Evolutionary conservation across 2,797 vertebrate species (phyloP).

Genomic region (Perodicticus potto): DNA sequence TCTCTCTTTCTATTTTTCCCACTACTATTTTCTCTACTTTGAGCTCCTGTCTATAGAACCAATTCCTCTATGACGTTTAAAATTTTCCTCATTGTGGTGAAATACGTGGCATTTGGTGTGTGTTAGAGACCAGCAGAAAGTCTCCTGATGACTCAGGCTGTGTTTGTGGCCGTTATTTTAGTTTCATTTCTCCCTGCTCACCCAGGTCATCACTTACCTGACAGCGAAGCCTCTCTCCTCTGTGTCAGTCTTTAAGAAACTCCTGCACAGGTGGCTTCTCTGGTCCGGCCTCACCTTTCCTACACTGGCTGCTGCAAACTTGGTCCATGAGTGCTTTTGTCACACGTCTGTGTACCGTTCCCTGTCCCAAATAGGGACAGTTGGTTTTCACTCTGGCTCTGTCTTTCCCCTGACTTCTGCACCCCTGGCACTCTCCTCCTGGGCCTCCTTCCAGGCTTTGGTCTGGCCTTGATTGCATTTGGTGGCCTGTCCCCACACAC

Average conservation of each 20-base stretch:
- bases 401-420: accelerated
- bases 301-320: accelerated
- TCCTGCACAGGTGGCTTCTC: accelerated
- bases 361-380: accelerated
- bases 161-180: no score
- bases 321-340: background rate
- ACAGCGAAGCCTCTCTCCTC: no score
- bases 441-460: background rate
- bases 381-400: accelerated
- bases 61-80: background rate
- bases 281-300: background rate
- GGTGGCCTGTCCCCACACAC: accelerated
- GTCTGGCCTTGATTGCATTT: accelerated
- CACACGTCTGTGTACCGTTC: accelerated
- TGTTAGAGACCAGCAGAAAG: no score
- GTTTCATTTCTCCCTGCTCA: accelerated
- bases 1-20: background rate
- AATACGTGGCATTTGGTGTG: accelerated
- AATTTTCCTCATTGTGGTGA: background rate
- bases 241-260: background rate
- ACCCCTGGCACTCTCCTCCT: no score
- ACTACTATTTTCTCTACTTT: background rate
- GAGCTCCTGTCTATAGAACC: background rate
- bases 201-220: accelerated
- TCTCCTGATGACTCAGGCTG: background rate